Evolutionary conservation across 2,113 vertebrate species (phyloP), one percentile per base, ranked within the genome.

Genomic region (Alouatta palliata): DNA sequence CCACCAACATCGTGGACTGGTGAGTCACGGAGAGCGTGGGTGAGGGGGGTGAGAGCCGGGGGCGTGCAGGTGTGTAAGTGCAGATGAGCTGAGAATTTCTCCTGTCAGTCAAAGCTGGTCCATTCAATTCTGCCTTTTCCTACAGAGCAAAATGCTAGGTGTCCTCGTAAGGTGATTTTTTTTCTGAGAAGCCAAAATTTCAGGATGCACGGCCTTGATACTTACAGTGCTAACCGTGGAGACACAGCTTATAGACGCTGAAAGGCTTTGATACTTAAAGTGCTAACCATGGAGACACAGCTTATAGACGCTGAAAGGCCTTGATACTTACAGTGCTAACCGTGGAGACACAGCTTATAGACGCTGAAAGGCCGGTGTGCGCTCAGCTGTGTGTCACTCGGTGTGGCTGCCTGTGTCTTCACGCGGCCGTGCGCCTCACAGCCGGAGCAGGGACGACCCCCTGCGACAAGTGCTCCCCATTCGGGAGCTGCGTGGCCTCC

Each of bases 1-100:
- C 99, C 85, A 99, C 99, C 94, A 99, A 99, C 97, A 99, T 99
- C 98, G 99, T 99, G 99, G 99, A 99, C 98, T 99, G 99, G 99
- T 99, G 98, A 98, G 98, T 90, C 47, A 0, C 17, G 9, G 8
- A 0, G 0, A 25, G 6, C 0, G 6, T 10, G 64, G 43, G 70
- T 3, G 0, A 4, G 7, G 4, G 8, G 11, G 52, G 12, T 3
- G 8, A 27, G 58, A 23, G 8, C 0, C 0, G 0, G 32, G 14
- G 40, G 2, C 1, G 2, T 5, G 4, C 0, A 8, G 75, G 2
- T 0, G 0, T 12, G 10, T 5, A 1, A 0, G 0, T 25, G 14
- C 30, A 61, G 30, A 1, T 20, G 23, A 1, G 6, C 81, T 32
- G 21, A 16, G 75, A 20, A 11, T 5, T 19, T 5, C 14, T 25